These are phyloP conservation scores for Microplitis manilae DNA, from an alignment of 2,888 invertebrate genomes.

Conservation along the genomic window DNA sequence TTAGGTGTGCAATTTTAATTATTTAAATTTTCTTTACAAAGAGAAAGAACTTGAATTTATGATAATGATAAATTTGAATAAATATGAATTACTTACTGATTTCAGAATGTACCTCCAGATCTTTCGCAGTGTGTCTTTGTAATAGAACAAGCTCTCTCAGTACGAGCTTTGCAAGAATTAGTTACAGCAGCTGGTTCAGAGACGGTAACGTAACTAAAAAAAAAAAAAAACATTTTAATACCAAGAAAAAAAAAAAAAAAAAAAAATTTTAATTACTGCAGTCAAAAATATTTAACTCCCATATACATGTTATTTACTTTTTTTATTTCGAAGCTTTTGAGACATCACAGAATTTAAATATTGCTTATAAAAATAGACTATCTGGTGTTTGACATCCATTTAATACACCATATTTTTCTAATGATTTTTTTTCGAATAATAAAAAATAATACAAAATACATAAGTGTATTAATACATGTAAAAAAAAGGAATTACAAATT, in stretches of 20 bases:
- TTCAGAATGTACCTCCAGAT: conserved; percentile 95
- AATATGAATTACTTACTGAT: conserved; percentile 50
- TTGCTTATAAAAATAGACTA: not conserved
- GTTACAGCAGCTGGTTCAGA: conserved; percentile 96
- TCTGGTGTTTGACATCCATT: not conserved
- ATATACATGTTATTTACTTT: not conserved
- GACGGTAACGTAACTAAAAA: conserved; percentile 80
- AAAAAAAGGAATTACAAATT: not conserved
- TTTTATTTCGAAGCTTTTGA: conserved; percentile 29
- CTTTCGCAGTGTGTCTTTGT: conserved; percentile 99
- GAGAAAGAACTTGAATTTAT: not conserved
- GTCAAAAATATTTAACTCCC: not conserved
- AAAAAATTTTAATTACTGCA: not conserved
- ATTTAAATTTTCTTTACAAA: not conserved
- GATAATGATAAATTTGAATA: not conserved
- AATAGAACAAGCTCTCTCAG: conserved; percentile 99
- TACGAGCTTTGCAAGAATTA: conserved; percentile 97
- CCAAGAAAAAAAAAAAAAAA: not conserved
- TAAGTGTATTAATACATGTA: not conserved
- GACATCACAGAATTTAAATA: conserved; percentile 6
- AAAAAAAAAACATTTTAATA: conserved; percentile 2
- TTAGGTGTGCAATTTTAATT: too few relatives aligned
- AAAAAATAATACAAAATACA: too few relatives aligned
- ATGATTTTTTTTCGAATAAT: not conserved
- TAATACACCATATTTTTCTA: not conserved